Evolutionary conservation across 2,888 invertebrate genomes (phyloP).

Genomic region (Hirtodrosophila duncani): DNA sequence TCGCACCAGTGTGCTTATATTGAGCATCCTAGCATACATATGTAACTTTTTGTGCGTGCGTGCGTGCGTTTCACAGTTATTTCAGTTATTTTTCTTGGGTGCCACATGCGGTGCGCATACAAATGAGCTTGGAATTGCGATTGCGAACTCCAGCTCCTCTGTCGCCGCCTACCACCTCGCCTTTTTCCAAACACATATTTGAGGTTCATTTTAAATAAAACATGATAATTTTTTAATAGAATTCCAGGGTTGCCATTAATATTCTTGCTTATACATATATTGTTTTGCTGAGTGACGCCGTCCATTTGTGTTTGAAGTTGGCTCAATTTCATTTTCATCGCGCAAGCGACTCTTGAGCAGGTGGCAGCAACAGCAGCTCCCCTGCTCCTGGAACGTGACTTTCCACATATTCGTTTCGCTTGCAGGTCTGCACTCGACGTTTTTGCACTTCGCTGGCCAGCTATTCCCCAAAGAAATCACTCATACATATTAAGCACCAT

Average conservation of each 20-base stretch:
- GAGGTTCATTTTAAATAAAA: constrained; percentile 51
- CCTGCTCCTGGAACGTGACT: constrained; percentile 27
- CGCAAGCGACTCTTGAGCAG: constrained; percentile 16
- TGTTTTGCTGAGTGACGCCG: constrained; percentile 39
- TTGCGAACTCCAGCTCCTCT: constrained; percentile 2
- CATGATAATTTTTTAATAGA: constrained; percentile 53
- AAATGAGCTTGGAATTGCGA: constrained; percentile 36
- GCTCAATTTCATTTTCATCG: constrained; percentile 18
- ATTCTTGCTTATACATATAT: too few relatives aligned
- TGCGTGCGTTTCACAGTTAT: constrained; percentile 41
- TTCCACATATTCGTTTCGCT: constrained; percentile 10
- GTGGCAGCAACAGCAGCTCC: constrained; percentile 19
- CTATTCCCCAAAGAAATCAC: constrained; percentile 46
- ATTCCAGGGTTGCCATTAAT: constrained; percentile 30
- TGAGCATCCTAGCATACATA: too few relatives aligned
- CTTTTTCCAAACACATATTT: too few relatives aligned
- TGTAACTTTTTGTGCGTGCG: constrained; percentile 27
- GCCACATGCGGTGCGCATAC: constrained; percentile 50
- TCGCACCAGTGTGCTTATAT: too few relatives aligned
- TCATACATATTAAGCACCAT: constrained; percentile 36
- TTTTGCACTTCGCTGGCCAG: neutral
- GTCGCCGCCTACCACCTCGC: constrained; percentile 11
- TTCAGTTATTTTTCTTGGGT: constrained; percentile 48
- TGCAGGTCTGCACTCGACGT: constrained; percentile 10
- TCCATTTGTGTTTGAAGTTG: constrained; percentile 25